Evolutionary conservation across 2,113 vertebrate species (phyloP), one percentile per base, ranked within the genome.

Genomic region (Monopterus albus): DNA sequence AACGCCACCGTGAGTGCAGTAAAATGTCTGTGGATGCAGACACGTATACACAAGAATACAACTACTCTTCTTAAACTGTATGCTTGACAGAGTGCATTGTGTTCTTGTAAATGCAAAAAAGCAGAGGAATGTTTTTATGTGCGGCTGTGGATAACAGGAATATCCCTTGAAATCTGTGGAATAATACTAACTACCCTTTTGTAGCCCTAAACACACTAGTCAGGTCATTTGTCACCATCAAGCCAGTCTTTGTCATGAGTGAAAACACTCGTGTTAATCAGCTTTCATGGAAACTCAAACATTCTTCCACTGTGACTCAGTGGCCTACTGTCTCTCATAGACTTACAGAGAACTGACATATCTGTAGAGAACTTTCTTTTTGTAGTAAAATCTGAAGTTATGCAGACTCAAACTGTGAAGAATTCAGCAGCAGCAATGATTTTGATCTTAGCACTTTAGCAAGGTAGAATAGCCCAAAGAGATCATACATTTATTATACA

Each of bases 201-300:
- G 73, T 78, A 75, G 73, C 72, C 63, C 73, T 36, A 82, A 91
- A 88, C 73, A 71, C 56, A 51, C 51, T 2, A 60, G 63, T 35
- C 38, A 38, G 55, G 17, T 35, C 42, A 52, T 46, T 45, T 45
- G 29, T 63, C 56, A 61, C 49, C 56, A 77, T 82, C 56, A 81
- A 77, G 71, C 47, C 38, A 23, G 36, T 79, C 71, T 84, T 87
- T 75, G 80, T 82, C 60, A 50, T 18, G 50, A 80, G 20, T 59
- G 38, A 28, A 84, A 82, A 86, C 81, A 71, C 29, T 29, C 15
- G n/a, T 21, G 31, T 76, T 85, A 68, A 78, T 79, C 78, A 67
- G 21, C 60, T 73, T 84, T 79, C 63, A 78, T 68, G 53, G 66
- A 46, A 83, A 69, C 38, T 68, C 8, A 72, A 70, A 68, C 72